These are phyloP conservation scores for Pristionchus arcanus DNA, from an alignment of 2,888 invertebrate genomes.

Conservation along the genomic window DNA sequence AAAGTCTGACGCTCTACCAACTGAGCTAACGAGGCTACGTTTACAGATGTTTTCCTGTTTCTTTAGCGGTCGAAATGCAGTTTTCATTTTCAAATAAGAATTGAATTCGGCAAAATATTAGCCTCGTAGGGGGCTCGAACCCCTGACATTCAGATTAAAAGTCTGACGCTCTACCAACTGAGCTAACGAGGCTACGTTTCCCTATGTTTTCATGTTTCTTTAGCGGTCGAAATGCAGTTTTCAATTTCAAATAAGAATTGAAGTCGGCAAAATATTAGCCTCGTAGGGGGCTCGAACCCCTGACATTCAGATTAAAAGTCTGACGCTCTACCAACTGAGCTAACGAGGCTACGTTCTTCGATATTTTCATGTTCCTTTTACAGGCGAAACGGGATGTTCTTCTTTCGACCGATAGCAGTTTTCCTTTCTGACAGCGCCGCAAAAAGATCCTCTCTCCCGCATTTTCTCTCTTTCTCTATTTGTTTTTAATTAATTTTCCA, in stretches of 20 bases:
- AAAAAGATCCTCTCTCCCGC: too few relatives aligned
- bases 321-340: conserved; percentile 53
- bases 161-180: conserved; percentile 53
- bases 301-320: conserved; percentile 49
- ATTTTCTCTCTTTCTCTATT: too few relatives aligned
- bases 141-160: conserved; percentile 10
- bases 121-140: too few relatives aligned
- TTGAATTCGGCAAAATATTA: too few relatives aligned
- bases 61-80: too few relatives aligned
- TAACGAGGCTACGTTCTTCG: conserved; percentile 28
- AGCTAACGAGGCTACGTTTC: conserved; percentile 46
- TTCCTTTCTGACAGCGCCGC: too few relatives aligned
- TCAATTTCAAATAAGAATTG: not conserved
- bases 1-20: conserved; percentile 52
- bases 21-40: conserved; percentile 48
- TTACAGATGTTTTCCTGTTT: not conserved
- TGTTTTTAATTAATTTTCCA: too few relatives aligned
- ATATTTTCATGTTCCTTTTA: not conserved
- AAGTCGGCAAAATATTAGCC: not conserved
- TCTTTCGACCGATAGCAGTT: not conserved
- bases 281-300: conserved; percentile 2
- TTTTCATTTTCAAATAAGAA: too few relatives aligned
- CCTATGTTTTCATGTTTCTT: not conserved
- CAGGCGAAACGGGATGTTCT: not conserved
- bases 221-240: not conserved